Percentiles rank a stretch among this genome's conserved stretches.
These are phyloP conservation scores for Tridacna crocea DNA, from an alignment of 2,888 invertebrate species.

Conservation along the genomic window DNA sequence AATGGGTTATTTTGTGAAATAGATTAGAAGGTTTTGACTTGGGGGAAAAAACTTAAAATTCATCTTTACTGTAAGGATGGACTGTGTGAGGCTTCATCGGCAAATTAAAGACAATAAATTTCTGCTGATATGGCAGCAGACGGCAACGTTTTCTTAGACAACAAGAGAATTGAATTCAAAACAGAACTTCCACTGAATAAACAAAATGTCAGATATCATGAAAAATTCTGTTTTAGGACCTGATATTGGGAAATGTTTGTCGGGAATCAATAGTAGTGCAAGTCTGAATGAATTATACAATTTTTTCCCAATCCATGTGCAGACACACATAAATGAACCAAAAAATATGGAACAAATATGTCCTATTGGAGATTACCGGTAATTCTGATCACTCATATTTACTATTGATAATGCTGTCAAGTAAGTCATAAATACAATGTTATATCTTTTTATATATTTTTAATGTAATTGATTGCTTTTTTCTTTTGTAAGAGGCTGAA, in stretches of 20 bases:
- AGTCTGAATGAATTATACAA: too few relatives aligned
- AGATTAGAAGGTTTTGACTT: neutral
- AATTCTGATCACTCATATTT: too few relatives aligned
- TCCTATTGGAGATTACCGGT: too few relatives aligned
- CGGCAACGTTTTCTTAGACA: neutral
- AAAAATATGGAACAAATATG: neutral
- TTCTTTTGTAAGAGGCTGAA: too few relatives aligned
- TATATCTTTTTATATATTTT: too few relatives aligned
- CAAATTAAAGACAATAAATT: neutral
- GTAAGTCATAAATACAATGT: too few relatives aligned
- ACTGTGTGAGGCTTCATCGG: neutral
- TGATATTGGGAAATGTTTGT: slow-evolving; percentile 16
- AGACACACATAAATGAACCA: too few relatives aligned
- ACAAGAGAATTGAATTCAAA: neutral
- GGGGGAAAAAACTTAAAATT: neutral
- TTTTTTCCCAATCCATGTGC: too few relatives aligned
- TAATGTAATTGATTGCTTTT: too few relatives aligned
- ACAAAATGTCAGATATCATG: slow-evolving; percentile 27
- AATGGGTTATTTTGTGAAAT: too few relatives aligned
- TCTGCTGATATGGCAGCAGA: slow-evolving; percentile 3
- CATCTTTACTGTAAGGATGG: too few relatives aligned
- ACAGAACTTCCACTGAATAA: slow-evolving; percentile 18
- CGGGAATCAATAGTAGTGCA: slow-evolving; percentile 15
- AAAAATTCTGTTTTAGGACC: neutral
- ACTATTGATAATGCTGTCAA: too few relatives aligned